Base-by-base conservation (phyloP, 2,888 invertebrate genomes). In the Hedya salicella region DNA sequence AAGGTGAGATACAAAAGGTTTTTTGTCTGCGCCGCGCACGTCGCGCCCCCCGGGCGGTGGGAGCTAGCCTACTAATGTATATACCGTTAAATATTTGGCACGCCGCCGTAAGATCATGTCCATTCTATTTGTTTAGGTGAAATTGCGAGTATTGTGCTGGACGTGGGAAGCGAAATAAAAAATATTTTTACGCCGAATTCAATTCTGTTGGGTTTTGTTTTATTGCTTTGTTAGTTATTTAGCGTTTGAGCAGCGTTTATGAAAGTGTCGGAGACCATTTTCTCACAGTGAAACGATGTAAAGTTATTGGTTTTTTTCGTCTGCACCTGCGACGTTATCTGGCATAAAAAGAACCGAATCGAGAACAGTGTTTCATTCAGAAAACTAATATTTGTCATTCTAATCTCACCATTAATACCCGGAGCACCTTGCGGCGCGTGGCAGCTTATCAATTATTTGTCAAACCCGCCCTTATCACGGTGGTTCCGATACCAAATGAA, bases 121-220 rank as follows among this genome's bases (percentile, higher is more conserved):
- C 74, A 77, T 67, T 75, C 74, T 86, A 77, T 87, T 87, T 85
- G 83, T 86, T 87, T 85, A 83, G 85, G 85, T 83, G 85, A 85
- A 85, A 85, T 78, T 81, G 83, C 81, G 80, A 75, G 83, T 82
- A 81, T 82, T 79, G 82, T 79, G 73, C 71, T 76, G 74, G 72
- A 83, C 84, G 89, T 88, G 87, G 87, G 88, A 85, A 85, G 81
- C 70, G 73, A 75, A 69, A 73, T 73, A 77, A 78, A 77, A 78
- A 78, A 74, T 70, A 14, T 54, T 73, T 69, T 75, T 71, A 73
- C 69, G 71, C 76, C 76, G 72, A 78, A 81, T 83, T 81, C 80
- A 83, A 82, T 83, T 83, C 81, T 80, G 75, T 75, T 78, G 79
- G 79, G 73, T 68, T 71, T 70, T 71, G 71, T 76, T 77, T 74